These are phyloP conservation scores for Toxotes jaculatrix DNA, from an alignment of 2,113 vertebrate species.

Conservation along the genomic window DNA sequence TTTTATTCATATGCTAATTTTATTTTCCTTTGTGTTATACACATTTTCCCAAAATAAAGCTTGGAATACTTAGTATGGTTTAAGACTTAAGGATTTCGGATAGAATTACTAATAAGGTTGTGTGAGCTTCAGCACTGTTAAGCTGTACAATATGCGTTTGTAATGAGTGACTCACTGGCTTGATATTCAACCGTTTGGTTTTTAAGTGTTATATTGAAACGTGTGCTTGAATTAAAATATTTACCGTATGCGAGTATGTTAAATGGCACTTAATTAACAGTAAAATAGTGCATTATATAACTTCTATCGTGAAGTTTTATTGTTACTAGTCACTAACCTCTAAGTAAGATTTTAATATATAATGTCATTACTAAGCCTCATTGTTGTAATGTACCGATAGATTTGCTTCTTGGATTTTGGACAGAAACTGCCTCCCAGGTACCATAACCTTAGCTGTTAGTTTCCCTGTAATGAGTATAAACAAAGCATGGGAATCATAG, in stretches of 20 bases:
- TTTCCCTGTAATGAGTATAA: not conserved
- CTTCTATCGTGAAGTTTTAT: not conserved
- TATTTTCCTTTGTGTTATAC: not conserved
- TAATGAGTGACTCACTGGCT: not conserved
- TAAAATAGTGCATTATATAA: no score
- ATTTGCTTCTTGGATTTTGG: not conserved
- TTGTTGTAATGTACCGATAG: not conserved
- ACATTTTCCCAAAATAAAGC: not conserved
- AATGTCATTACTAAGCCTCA: not conserved
- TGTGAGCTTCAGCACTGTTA: not conserved
- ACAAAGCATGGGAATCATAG: no score
- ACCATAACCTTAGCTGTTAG: not conserved
- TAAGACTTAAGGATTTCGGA: not conserved
- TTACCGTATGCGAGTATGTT: not conserved
- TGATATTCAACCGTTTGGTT: not conserved
- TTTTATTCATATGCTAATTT: not conserved
- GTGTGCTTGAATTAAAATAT: not conserved
- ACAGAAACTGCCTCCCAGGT: not conserved
- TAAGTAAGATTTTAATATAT: not conserved
- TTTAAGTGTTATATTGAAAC: not conserved
- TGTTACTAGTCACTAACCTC: not conserved
- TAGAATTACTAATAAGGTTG: not conserved
- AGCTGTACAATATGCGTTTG: not conserved
- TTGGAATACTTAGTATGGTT: not conserved
- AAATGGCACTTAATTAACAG: not conserved